Evolutionary conservation across 2,888 invertebrate genomes (phyloP), one percentile per base, ranked within the genome.

Genomic region (Ennomos quercinarius): DNA sequence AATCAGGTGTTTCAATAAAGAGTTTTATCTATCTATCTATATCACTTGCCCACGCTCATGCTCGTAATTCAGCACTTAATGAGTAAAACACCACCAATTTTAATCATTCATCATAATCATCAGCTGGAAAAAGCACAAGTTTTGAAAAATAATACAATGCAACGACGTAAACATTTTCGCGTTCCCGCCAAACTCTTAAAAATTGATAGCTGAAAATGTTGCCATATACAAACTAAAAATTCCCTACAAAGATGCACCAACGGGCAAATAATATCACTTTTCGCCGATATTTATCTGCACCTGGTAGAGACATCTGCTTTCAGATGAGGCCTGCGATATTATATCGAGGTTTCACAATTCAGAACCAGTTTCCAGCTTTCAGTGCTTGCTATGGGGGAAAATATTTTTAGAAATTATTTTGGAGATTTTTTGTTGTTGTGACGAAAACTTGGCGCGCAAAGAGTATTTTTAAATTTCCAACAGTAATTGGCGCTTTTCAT

Each of bases 221-320:
- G 43, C 42, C 39, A 40, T 40, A 47, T 36, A 48, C 49, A 43
- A 41, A 10, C 10, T 39, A 34, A 13, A 44, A 53, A 34, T 13
- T 55, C 40, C 51, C 51, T 51, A 42, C 70, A 70, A 67, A 58
- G 52, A 61, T 35, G 58, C 56, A 50, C 50, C 49, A 46, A 11
- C 53, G 38, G 49, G 61, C 52, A 73, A 69, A 72, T 68, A 72
- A 73, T 69, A 70, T 72, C 72, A 68, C 66, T 69, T 66, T 68
- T 67, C 55, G 41, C 50, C 63, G 70, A 74, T 72, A 67, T 70
- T 68, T 76, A 76, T 73, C 75, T 52, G 61, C 13, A 60, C 51
- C 71, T 73, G 75, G 41, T 49, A 46, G 60, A 60, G 76, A 73
- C 73, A 63, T 68, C 66, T 58, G 49, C 35, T 70, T 48, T 72